Evolutionary conservation across 1,140 invertebrate species (phyloP), one percentile per base, ranked within the genome.

Genomic region (Aphaenogaster rudis): DNA sequence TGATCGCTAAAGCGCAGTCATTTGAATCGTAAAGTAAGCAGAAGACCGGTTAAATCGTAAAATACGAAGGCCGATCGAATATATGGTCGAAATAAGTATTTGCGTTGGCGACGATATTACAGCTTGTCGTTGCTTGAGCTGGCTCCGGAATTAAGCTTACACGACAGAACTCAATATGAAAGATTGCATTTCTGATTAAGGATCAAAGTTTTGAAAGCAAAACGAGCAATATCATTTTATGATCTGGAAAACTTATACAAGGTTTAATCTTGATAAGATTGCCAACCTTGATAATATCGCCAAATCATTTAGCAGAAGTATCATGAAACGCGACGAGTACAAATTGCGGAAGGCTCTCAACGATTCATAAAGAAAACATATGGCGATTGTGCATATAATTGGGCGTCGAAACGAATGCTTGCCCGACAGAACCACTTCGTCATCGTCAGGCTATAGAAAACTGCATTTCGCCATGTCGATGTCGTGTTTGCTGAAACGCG

Each of bases 401-500:
- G 61, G 85, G 78, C 71, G 57, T 64, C 69, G 71, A 57, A 61
- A 89, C 66, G 52, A 66, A 69, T 76, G 64, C 71, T 77, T 33
- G 61, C 39, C n/a, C 50, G 80, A 86, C 77, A 77, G 76, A 92
- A 90, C 86, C 88, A 88, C 91, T 92, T 92, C 86, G 90, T 92
- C 92, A 92, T 92, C 91, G 59, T 92, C 74, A 76, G 84, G 71
- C 63, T 79, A 85, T 74, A 87, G 91, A 88, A 90, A 92, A 92
- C 90, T 92, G 87, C 87, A 88, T 87, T 81, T 92, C 82, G 50
- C 64, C 87, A 71, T 91, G 88, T 92, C 87, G 78, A 82, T 90
- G 92, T 92, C 91, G 91, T 92, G 91, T 92, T 87, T 78, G 84
- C 71, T 86, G 88, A 92, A 89, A 90, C 86, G 71, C 86, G 80